phyloP scores from a whole-genome alignment of 2,797 vertebrate species.

The Neosalanx taihuensis region DNA sequence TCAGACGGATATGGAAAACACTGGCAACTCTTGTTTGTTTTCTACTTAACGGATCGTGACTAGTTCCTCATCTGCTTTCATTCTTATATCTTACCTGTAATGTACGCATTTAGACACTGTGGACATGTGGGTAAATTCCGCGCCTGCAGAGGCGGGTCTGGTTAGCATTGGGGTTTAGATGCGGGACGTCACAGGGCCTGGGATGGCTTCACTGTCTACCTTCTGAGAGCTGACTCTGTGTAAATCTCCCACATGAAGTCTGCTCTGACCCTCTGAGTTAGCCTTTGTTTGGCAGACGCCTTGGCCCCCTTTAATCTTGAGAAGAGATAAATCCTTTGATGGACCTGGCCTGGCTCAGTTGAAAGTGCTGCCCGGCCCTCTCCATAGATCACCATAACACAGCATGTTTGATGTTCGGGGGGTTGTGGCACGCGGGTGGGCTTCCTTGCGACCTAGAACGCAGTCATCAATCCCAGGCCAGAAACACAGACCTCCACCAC shows the following conservation, averaged over 20 bases:
- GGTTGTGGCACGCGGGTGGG: conserved; percentile 55
- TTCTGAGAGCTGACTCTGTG: conserved; percentile 43
- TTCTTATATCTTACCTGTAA: conserved; percentile 15
- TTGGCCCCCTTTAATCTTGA: conserved; percentile 76
- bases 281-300: conserved; percentile 76
- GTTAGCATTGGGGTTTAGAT: conserved; percentile 35
- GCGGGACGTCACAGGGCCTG: conserved; percentile 21
- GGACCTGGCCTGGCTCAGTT: conserved; percentile 72
- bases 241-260: conserved; percentile 64
- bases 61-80: not conserved
- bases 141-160: conserved; percentile 24
- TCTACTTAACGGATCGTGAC: not conserved
- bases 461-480: conserved; percentile 66
- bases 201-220: conserved; percentile 33
- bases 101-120: not conserved
- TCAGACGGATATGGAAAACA: no score
- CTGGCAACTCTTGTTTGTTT: not conserved
- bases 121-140: not conserved
- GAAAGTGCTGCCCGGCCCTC: conserved; percentile 68
- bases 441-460: conserved; percentile 52
- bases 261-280: conserved; percentile 66
- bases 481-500: conserved; percentile 39
- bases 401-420: conserved; percentile 70
- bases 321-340: conserved; percentile 77
- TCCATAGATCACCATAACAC: conserved; percentile 76